Percentiles rank a stretch among this genome's conserved stretches.
Conservation (phyloP, 2,113 vertebrate genomes). For the Zosterops japonicus region DNA sequence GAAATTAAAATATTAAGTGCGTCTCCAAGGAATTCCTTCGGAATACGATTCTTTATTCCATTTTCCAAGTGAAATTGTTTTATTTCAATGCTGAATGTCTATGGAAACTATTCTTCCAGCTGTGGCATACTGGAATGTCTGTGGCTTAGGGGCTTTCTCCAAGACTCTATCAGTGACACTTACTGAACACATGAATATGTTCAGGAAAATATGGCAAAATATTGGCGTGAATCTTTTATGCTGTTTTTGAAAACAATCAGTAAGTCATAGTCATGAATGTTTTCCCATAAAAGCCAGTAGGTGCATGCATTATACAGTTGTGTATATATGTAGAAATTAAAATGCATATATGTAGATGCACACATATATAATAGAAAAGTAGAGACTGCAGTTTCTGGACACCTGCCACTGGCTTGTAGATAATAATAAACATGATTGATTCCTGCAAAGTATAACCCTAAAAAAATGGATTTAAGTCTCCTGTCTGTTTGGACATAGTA, state of each 20-base stretch:
- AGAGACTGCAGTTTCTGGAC: background rate
- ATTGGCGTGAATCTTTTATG: background rate
- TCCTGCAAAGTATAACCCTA: background rate
- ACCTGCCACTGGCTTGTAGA: background rate
- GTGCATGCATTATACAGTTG: fast-evolving
- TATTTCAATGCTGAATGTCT: background rate
- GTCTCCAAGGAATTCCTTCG: background rate
- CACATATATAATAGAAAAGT: background rate
- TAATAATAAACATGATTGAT: background rate
- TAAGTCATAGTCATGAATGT: background rate
- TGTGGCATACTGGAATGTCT: background rate
- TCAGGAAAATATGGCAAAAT: background rate
- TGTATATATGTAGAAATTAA: background rate
- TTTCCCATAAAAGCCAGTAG: background rate
- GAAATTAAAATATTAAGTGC: background rate
- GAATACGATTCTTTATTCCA: background rate
- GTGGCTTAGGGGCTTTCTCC: background rate
- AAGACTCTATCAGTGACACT: background rate
- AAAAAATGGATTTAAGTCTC: background rate
- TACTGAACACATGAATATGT: background rate
- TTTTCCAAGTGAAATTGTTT: background rate
- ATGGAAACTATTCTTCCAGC: background rate
- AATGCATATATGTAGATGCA: background rate
- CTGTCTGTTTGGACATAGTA: background rate
- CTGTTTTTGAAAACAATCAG: background rate